These are phyloP conservation scores for Coelinius sp. DNA, from an alignment of 2,888 invertebrate species.

Conservation along the genomic window DNA sequence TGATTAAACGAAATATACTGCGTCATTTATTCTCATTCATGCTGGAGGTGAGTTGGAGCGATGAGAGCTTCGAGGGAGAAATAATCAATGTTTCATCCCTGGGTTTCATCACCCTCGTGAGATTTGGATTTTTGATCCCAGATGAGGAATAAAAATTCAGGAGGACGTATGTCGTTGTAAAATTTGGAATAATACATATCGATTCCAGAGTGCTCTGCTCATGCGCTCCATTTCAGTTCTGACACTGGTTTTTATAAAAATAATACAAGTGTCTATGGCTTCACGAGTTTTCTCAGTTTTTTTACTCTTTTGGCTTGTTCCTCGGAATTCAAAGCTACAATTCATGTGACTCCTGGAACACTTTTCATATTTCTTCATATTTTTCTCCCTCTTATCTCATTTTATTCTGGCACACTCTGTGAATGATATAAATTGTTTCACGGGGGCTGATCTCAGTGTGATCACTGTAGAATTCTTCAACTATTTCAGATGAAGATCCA, in stretches of 20 bases:
- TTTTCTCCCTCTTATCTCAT: background rate
- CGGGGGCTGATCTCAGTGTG: background rate
- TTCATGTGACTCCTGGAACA: slow-evolving; percentile 3
- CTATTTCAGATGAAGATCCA: background rate
- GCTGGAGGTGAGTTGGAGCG: background rate
- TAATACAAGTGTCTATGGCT: background rate
- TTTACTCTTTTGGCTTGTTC: background rate
- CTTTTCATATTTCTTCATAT: background rate
- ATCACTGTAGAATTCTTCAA: background rate
- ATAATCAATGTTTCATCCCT: background rate
- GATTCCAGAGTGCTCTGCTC: slow-evolving; percentile 14
- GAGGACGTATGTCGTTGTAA: background rate
- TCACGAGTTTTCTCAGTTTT: background rate
- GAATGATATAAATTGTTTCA: background rate
- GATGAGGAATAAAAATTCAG: background rate
- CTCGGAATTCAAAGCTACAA: background rate
- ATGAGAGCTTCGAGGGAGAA: background rate
- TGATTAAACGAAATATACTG: background rate
- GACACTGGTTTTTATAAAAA: slow-evolving; percentile 5
- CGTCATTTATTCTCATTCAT: background rate
- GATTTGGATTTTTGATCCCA: background rate
- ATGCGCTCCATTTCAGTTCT: slow-evolving; percentile 13
- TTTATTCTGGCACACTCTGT: background rate
- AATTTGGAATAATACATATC: slow-evolving; percentile 9
- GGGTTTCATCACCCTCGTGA: background rate